These are phyloP conservation scores for Agrilus cyanescens DNA, from an alignment of 2,888 invertebrate species.

Conservation along the genomic window DNA sequence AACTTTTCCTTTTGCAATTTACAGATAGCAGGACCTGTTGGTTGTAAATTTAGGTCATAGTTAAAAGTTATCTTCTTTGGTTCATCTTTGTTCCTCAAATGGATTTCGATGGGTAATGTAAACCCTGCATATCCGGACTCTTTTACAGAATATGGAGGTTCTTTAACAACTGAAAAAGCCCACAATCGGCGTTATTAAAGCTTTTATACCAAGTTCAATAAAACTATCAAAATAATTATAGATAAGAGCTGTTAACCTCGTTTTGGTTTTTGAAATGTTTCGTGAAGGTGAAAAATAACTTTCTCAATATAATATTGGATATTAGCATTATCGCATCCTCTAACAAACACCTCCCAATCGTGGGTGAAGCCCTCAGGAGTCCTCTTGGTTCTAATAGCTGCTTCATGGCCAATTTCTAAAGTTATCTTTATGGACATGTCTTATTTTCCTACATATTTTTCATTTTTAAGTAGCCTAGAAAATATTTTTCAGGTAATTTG, in stretches of 20 bases:
- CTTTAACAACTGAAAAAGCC: constrained; percentile 64
- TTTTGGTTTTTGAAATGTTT: constrained; percentile 85
- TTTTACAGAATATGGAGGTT: constrained; percentile 79
- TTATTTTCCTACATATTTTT: constrained; percentile 11
- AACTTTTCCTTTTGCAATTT: constrained; percentile 69
- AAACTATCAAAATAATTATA: not conserved
- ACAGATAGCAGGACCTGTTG: constrained; percentile 58
- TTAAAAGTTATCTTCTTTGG: constrained; percentile 72
- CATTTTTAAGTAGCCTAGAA: not conserved
- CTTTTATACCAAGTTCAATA: constrained; percentile 2
- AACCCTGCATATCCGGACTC: constrained; percentile 97
- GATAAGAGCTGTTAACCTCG: constrained; percentile 50
- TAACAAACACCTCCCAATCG: constrained; percentile 93
- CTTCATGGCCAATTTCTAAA: constrained; percentile 88
- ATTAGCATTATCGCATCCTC: constrained; percentile 75
- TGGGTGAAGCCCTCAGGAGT: constrained; percentile 90
- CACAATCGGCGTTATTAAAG: constrained; percentile 25
- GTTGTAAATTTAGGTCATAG: constrained; percentile 78
- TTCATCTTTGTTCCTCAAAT: constrained; percentile 79
- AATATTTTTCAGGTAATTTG: too few species aligned
- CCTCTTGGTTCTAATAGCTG: constrained; percentile 65
- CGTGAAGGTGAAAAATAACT: constrained; percentile 82
- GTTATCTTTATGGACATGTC: constrained; percentile 63
- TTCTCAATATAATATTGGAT: constrained; percentile 88
- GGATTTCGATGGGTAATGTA: constrained; percentile 77